Evolutionary conservation across 2,113 vertebrate species (phyloP).

Genomic region (Grus americana): DNA sequence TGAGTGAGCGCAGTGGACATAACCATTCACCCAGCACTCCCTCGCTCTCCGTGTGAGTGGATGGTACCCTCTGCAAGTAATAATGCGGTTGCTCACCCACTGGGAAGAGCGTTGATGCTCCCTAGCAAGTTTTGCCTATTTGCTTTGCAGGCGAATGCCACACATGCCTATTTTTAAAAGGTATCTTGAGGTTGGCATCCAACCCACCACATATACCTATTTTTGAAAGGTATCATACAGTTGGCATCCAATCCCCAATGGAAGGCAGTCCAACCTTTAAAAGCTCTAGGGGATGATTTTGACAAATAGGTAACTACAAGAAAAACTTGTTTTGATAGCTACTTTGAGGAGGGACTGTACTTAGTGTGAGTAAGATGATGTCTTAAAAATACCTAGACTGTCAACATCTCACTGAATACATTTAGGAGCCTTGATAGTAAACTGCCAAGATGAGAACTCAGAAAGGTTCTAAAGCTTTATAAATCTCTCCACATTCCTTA

Average conservation of each 20-base stretch:
- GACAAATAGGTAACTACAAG: slow-evolving; percentile 11
- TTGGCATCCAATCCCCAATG: background rate
- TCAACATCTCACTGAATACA: slow-evolving; percentile 58
- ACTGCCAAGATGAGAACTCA: background rate
- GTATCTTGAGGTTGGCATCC: background rate
- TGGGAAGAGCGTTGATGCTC: background rate
- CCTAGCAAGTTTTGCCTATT: background rate
- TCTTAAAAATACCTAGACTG: slow-evolving; percentile 55
- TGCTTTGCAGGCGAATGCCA: background rate
- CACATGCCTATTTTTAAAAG: background rate
- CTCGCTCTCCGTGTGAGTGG: fast-evolving
- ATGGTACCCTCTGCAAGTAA: background rate
- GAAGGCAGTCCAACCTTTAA: slow-evolving; percentile 2
- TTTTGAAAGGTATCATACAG: background rate
- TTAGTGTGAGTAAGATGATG: background rate
- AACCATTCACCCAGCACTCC: background rate
- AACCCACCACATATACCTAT: background rate
- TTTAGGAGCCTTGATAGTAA: slow-evolving; percentile 31
- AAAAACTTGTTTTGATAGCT: background rate
- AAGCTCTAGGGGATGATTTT: background rate
- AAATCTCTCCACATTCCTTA: background rate
- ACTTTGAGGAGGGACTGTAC: background rate
- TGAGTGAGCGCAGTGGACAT: background rate
- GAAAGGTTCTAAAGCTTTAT: slow-evolving; percentile 29
- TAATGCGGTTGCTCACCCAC: background rate